Evolutionary conservation across 2,888 invertebrate species (phyloP), one percentile per base, ranked within the genome.

Genomic region (Orchestes rusci): DNA sequence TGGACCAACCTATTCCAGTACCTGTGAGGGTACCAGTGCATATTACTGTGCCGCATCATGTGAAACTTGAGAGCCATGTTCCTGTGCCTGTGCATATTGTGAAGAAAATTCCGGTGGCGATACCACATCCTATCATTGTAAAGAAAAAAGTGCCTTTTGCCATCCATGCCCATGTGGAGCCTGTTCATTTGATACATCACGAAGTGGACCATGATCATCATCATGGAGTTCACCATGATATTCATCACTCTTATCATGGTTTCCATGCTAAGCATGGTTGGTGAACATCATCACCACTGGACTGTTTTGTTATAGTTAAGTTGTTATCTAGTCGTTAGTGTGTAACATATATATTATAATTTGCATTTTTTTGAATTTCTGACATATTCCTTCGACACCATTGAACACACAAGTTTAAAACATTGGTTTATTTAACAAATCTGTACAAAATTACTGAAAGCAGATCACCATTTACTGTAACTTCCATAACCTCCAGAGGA

Each of bases 41-140:
- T 33, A 55, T 58, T 30, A 59, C 53, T 12, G 56, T 65, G 5
- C 60, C 65, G 32, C 62, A 61, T 15, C 58, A 66, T 61, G 52
- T 64, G 62, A 39, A 63, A 32, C 61, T 66, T 16, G 55, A 55
- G 18, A 58, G 71, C 2, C 72, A 71, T 1, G 71, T 73, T 2
- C 57, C 56, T 23, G 62, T 65, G n/a, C 69, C 70, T 40, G 73
- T 75, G 1, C 70, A 70, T 1, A 69, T 72, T 1, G 71, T 68
- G 16, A 66, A 68, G 43, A 68, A 73, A 0, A 52, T 61, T 23
- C 59, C 59, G 2, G 70, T 74, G 1, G 54, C 65, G 68, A 43
- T 73, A 70, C 16, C 71, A 35, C 48, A 54, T 30, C 58, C 57
- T 8, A 32, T 57, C 19, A 50, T 57, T 16, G 49, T 58, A 10